phyloP scores from a whole-genome alignment of 2,888 invertebrate genomes.

The Caenorhabditis angaria region DNA sequence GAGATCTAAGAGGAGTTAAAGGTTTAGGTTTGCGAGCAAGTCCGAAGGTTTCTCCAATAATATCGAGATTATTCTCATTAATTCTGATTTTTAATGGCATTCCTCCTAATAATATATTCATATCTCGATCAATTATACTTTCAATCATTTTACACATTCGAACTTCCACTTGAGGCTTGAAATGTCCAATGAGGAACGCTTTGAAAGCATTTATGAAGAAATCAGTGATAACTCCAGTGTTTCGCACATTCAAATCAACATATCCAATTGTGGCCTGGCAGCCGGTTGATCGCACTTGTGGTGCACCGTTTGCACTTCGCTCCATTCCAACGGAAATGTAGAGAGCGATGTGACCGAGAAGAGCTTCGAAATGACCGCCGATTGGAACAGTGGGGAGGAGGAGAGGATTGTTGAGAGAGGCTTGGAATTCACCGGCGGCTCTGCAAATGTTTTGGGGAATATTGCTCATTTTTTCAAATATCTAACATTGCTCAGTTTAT shows the following conservation, averaged over 20 bases:
- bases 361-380: constrained; percentile 68
- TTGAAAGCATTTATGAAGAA: constrained; percentile 72
- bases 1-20: constrained; percentile 12
- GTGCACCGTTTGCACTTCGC: constrained; percentile 66
- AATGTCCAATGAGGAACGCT: constrained; percentile 69
- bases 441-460: constrained; percentile 32
- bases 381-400: constrained; percentile 70
- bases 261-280: constrained; percentile 68
- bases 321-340: constrained; percentile 68
- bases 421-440: constrained; percentile 70
- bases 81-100: constrained; percentile 71
- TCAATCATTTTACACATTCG: constrained; percentile 72
- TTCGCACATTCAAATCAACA: constrained; percentile 70
- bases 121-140: constrained; percentile 67
- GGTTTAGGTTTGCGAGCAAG: constrained; percentile 28
- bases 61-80: constrained; percentile 68
- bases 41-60: constrained; percentile 60
- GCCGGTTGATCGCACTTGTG: constrained; percentile 66
- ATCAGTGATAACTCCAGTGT: constrained; percentile 71
- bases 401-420: constrained; percentile 66
- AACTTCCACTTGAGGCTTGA: constrained; percentile 71
- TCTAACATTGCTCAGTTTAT: no score
- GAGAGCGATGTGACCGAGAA: constrained; percentile 69
- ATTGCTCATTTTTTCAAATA: background rate
- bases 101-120: constrained; percentile 66